Conservation (phyloP, 1,140 invertebrate species). For the Nymphalis io region DNA sequence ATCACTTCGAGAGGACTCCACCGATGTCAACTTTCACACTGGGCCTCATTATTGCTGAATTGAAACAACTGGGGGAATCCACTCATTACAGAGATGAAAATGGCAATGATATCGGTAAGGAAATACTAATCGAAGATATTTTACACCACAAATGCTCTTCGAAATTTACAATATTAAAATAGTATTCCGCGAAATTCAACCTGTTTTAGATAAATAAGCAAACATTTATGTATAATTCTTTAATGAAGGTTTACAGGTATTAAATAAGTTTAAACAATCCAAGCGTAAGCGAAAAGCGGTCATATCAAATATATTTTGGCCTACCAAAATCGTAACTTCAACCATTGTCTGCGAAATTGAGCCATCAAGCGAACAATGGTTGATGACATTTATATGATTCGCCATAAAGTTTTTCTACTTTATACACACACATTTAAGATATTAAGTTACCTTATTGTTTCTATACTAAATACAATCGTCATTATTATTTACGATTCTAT, state of each 20-base stretch:
- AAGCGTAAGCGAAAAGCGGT: too few species aligned
- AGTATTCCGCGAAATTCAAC: too few species aligned
- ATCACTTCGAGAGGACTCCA: conserved; percentile 87
- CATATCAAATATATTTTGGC: not conserved
- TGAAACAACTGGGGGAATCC: conserved; percentile 79
- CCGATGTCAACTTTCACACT: conserved; percentile 92
- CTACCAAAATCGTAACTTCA: conserved; percentile 9
- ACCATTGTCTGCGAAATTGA: conserved; percentile 12
- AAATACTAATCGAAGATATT: not conserved
- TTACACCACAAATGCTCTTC: too few species aligned
- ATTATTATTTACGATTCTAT: too few species aligned
- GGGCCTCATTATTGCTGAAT: conserved; percentile 90
- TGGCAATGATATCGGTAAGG: conserved; percentile 62
- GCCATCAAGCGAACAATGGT: conserved; percentile 23
- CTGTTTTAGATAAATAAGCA: too few species aligned
- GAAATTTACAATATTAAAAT: too few species aligned
- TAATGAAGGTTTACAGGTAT: too few species aligned
- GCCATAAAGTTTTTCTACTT: not conserved
- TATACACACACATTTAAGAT: not conserved
- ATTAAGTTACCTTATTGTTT: not conserved
- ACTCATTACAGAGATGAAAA: conserved; percentile 56
- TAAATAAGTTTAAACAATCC: too few species aligned
- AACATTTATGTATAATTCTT: too few species aligned
- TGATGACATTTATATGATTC: conserved; percentile 10
- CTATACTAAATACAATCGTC: too few species aligned